Conservation (phyloP, 2,888 invertebrate genomes). For the Epirrita christyi region DNA sequence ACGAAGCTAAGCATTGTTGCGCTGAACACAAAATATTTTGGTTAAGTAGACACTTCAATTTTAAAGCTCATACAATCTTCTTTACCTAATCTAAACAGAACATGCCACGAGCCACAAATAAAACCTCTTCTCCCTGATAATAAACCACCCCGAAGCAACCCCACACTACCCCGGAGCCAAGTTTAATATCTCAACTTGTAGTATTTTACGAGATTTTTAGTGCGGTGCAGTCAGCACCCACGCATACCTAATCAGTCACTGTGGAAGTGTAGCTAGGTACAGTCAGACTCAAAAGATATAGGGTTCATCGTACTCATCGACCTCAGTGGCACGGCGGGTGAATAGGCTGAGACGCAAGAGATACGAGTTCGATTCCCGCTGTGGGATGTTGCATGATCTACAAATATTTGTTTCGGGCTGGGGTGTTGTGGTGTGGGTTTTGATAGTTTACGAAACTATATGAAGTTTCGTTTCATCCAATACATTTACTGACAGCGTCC, state of each 20-base stretch:
- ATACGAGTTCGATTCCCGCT: no score
- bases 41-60: no score
- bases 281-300: constrained; percentile 16
- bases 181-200: constrained; percentile 55
- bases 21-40: no score
- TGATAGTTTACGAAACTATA: no score
- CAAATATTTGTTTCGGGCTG: no score
- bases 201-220: constrained; percentile 68
- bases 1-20: no score
- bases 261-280: constrained; percentile 13
- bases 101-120: constrained; percentile 21
- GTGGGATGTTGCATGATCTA: no score
- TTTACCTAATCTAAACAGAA: constrained; percentile 19
- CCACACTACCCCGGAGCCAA: constrained; percentile 17
- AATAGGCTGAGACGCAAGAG: no score
- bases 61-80: background rate
- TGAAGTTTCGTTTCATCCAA: no score
- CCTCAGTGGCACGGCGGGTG: no score
- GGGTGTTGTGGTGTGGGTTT: no score
- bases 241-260: constrained; percentile 58
- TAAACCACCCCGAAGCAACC: constrained; percentile 19
- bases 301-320: background rate
- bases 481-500: no score
- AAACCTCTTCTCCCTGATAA: constrained; percentile 19
- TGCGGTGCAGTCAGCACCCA: constrained; percentile 37